These are phyloP conservation scores for Eupeodes luniger DNA, from an alignment of 2,888 invertebrate species.

Conservation along the genomic window DNA sequence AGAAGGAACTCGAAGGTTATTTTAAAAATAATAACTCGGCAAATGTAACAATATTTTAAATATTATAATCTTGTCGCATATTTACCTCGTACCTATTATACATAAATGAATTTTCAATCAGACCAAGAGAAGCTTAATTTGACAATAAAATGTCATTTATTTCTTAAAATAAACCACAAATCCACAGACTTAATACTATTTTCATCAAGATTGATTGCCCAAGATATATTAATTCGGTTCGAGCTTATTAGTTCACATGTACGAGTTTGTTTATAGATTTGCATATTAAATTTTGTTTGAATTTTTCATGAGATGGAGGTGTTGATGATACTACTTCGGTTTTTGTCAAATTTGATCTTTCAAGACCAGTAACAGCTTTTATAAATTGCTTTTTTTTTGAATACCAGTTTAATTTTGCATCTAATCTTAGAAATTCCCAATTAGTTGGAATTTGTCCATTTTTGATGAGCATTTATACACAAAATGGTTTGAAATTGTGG, in stretches of 20 bases:
- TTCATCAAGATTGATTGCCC: slow-evolving; percentile 64
- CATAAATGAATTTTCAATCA: neutral
- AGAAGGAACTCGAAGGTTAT: too few relatives aligned
- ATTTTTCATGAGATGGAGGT: slow-evolving; percentile 65
- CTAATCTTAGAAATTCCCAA: neutral
- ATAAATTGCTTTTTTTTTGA: slow-evolving; percentile 47
- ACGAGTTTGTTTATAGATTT: slow-evolving; percentile 26
- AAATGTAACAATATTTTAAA: too few relatives aligned
- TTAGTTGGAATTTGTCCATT: neutral
- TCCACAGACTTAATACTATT: slow-evolving; percentile 28
- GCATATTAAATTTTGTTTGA: slow-evolving; percentile 67
- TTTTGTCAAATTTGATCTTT: slow-evolving; percentile 1
- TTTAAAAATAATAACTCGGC: too few relatives aligned
- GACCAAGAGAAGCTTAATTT: neutral
- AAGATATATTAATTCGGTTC: slow-evolving; percentile 47
- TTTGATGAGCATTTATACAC: neutral
- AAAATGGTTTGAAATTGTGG: slow-evolving; percentile 18
- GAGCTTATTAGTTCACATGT: slow-evolving; percentile 32
- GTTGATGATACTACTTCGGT: slow-evolving; percentile 42
- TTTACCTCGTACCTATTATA: too few relatives aligned
- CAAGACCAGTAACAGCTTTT: slow-evolving; percentile 24
- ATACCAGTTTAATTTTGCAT: slow-evolving; percentile 28
- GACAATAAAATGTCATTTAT: neutral
- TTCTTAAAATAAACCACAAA: slow-evolving; percentile 8
- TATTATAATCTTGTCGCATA: too few relatives aligned